Conservation (phyloP, 2,797 vertebrate species). For the Tokudaia tokunoshimensis region DNA sequence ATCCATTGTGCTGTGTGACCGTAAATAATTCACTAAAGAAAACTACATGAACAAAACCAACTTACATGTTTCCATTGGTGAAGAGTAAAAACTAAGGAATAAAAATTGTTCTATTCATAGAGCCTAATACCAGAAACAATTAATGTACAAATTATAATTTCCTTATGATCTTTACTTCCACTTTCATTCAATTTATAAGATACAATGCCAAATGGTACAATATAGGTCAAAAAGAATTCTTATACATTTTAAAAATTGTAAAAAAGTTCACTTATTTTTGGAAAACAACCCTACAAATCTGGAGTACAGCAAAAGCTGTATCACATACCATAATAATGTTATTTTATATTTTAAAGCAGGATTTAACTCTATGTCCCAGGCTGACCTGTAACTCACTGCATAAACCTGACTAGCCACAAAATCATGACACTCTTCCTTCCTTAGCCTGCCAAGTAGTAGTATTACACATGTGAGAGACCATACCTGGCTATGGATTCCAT, state of each 20-base stretch:
- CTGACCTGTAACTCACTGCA: background rate
- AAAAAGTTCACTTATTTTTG: background rate
- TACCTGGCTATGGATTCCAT: background rate
- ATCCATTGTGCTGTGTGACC: background rate
- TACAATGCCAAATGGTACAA: background rate
- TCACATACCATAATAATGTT: background rate
- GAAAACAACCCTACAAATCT: background rate
- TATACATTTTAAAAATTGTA: background rate
- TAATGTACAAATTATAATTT: background rate
- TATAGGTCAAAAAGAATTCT: background rate
- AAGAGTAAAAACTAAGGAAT: background rate
- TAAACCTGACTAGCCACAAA: no score
- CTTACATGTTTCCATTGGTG: background rate
- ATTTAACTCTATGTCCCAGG: background rate
- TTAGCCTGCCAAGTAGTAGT: background rate
- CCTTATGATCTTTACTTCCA: background rate
- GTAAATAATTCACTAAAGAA: background rate
- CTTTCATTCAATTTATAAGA: constrained; percentile 9
- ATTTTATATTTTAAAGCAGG: background rate
- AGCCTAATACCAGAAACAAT: background rate
- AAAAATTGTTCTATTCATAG: background rate
- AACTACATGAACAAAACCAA: background rate
- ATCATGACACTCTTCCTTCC: background rate
- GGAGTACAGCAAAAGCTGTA: background rate
- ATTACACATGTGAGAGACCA: background rate